phyloP scores from a whole-genome alignment of 1,140 invertebrate genomes.

The Propsilocerus akamusi region DNA sequence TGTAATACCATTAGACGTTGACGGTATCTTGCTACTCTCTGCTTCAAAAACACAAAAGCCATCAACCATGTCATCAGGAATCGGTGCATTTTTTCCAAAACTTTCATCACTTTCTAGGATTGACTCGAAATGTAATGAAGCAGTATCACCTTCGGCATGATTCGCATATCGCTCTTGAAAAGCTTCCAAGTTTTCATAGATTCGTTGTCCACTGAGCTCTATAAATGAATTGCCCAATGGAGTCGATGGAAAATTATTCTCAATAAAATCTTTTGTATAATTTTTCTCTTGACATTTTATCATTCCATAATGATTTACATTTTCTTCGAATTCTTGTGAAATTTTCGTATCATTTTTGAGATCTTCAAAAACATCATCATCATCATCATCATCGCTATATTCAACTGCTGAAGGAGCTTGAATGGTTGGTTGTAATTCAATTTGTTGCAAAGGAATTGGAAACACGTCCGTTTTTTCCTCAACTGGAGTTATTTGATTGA shows the following conservation, averaged over 20 bases:
- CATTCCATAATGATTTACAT: conserved; percentile 1
- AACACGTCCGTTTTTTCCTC: conserved; percentile 10
- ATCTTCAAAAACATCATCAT: conserved; percentile 3
- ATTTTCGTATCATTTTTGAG: not conserved
- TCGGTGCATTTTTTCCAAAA: conserved; percentile 14
- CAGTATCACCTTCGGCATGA: conserved; percentile 13
- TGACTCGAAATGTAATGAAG: conserved; percentile 21
- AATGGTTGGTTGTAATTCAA: too few species aligned
- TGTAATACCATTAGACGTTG: too few species aligned
- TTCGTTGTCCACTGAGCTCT: conserved; percentile 1
- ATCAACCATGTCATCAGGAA: conserved; percentile 20
- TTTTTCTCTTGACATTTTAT: not conserved
- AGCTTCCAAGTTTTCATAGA: conserved; percentile 20
- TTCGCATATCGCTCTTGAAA: not conserved
- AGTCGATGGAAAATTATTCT: not conserved
- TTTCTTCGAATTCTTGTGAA: conserved; percentile 1
- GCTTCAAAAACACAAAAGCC: conserved; percentile 18
- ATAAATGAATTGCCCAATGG: not conserved
- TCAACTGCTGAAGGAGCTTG: conserved; percentile 1
- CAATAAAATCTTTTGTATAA: not conserved
- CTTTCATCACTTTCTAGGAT: conserved; percentile 18
- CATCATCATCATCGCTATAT: conserved; percentile 9
- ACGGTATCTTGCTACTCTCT: not conserved
- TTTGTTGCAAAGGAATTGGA: too few species aligned
- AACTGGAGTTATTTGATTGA: conserved; percentile 24